Evolutionary conservation across 2,888 invertebrate genomes (phyloP), one percentile per base, ranked within the genome.

Genomic region (Drosophila mercatorum): DNA sequence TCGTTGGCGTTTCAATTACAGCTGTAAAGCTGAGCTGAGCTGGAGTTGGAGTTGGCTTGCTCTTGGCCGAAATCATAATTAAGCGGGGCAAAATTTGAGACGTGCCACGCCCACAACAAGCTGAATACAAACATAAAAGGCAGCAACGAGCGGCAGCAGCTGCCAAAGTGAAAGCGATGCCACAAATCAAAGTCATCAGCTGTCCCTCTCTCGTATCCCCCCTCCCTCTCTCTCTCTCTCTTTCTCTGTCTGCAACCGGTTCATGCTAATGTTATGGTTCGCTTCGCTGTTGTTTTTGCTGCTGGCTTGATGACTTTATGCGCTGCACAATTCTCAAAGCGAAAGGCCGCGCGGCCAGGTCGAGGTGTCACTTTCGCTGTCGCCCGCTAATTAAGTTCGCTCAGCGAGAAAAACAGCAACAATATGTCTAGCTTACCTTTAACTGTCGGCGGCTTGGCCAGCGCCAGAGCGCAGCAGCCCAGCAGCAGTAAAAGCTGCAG

Each of bases 131-230:
- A 22, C 5, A 14, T 31, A 46, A 69, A 17, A 22, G 22, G 22
- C 22, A 22, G 17, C 2, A 8, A 49, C 26, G 36, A 58, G 11
- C 40, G 36, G 17, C 58, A 52, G 38, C 65, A 67, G 41, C 57
- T 69, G 79, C 46, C 66, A 81, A 88, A 84, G 83, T 84, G 83
- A 84, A 84, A 84, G 83, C 79, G 86, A 80, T 80, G 81, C 81
- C 83, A 83, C 88, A 88, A 88, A 85, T 83, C 80, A 80, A 79
- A 87, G 69, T 53, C 69, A 81, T 63, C 78, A 66, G 66, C 68
- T 66, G 49, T 53, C 44, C 26, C 47, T 22, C 47, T 34, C 14
- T 28, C 26, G 3, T 10, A 22, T 22, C 2, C 22, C 22, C 2
- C 22, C 22, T n/a, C 22, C 53, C 17, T 17, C 17, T 26, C 38